These are phyloP conservation scores for Leptinotarsa juncta DNA, from an alignment of 2,888 invertebrate species.

Conservation along the genomic window DNA sequence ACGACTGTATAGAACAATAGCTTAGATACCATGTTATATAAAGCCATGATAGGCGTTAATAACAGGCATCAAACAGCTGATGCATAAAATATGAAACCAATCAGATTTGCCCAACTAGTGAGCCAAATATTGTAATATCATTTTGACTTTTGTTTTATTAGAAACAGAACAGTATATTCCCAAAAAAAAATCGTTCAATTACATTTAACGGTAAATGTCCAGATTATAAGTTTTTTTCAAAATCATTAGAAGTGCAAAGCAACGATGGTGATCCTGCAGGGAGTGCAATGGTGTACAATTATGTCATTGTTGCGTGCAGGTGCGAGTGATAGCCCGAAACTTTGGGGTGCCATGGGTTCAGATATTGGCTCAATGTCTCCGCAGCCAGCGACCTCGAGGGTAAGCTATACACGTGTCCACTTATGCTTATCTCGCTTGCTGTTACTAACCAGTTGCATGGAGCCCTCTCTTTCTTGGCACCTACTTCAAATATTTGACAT, in stretches of 20 bases:
- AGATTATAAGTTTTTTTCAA: too few species aligned
- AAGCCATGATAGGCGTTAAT: too few species aligned
- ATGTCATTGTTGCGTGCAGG: slow-evolving; percentile 67
- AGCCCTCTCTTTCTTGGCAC: slow-evolving; percentile 17
- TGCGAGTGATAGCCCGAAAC: slow-evolving; percentile 70
- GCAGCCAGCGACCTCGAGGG: slow-evolving; percentile 72
- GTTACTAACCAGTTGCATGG: slow-evolving; percentile 54
- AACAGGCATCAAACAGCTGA: too few species aligned
- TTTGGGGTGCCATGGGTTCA: slow-evolving; percentile 69
- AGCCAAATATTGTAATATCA: too few species aligned
- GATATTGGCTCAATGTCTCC: slow-evolving; percentile 69
- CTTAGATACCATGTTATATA: too few species aligned
- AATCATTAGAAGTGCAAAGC: slow-evolving; percentile 32
- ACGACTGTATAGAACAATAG: background rate
- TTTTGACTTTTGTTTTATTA: too few species aligned
- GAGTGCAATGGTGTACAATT: slow-evolving; percentile 48
- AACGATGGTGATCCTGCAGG: slow-evolving; percentile 57
- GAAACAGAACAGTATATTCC: too few species aligned
- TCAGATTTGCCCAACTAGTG: too few species aligned
- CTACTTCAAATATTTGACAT: background rate
- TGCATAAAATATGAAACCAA: too few species aligned
- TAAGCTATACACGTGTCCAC: slow-evolving; percentile 66
- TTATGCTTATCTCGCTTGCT: slow-evolving; percentile 58
- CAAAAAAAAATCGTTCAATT: too few species aligned
- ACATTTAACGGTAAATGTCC: too few species aligned